Evolutionary conservation across 2,888 invertebrate species (phyloP), one percentile per base, ranked within the genome.

Genomic region (Temnothorax ravouxi): DNA sequence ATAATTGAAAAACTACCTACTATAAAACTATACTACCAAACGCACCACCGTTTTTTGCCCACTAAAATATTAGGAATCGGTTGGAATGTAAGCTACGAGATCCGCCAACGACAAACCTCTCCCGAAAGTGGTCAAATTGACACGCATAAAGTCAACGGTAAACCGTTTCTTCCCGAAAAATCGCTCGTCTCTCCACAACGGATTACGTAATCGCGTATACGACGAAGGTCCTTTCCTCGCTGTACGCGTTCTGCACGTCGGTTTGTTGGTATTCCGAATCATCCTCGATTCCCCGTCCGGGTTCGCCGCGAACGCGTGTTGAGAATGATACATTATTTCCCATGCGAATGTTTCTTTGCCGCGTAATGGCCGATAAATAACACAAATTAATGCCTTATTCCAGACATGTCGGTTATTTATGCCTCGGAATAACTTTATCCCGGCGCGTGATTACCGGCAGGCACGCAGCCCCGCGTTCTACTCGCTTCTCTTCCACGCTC

Each of bases 291-390:
- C 91, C 88, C 86, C 74, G 74, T 47, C 59, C 89, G 91, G 88
- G 91, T 92, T 91, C 91, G 88, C 88, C 87, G 90, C 90, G 88
- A 88, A 93, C 93, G 93, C 93, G 93, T 93, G 94, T 93, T 91
- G 93, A 91, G 94, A 94, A 94, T 94, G 94, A 94, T 94, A 94
- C 93, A 94, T 94, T 94, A 94, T 94, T 94, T 94, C 94, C 93
- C 94, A 93, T 92, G 92, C 93, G 93, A 94, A 93, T 93, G 93
- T 94, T 94, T 94, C 94, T 94, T 93, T 92, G 93, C 94, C 90
- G 93, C 94, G 93, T 94, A 94, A 94, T 94, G 94, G 94, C 92
- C 94, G 93, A 94, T 94, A 94, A 94, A 94, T 94, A 94, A 94
- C 94, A 93, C 94, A 94, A 94, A 94, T 94, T 94, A 94, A 94